Evolutionary conservation across 2,888 invertebrate species (phyloP), one percentile per base, ranked within the genome.

Genomic region (Ischnus inquisitorius): DNA sequence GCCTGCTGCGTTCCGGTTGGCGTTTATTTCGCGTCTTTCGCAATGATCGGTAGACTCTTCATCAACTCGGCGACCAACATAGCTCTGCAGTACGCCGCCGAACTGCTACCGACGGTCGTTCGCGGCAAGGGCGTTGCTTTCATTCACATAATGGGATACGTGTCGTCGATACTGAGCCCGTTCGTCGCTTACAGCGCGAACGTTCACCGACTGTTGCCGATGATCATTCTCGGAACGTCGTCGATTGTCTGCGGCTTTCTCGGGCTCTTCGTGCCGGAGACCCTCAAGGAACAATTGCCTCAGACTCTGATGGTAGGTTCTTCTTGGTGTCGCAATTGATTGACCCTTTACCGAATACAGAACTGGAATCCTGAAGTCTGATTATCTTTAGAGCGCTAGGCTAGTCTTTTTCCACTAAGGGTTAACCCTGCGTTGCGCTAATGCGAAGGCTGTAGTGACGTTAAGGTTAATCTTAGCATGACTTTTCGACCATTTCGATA

Each of bases 1-100:
- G 96, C 97, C 19, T 96, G 96, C 0, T 94, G 95, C 68, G 96
- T 96, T 0, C 97, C 97, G 5, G 92, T 95, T 71, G 97, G 96
- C 34, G 94, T 96, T 0, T 95, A 95, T 0, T 96, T 96, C 69
- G 97, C 97, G 0, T 94, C 96, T 0, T 93, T 97, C 71, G 97
- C 97, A 19, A 97, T 98, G 84, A 94, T 96, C 82, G 97, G 97
- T 1, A 94, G 97, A 8, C 97, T 97, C 87, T 96, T 97, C 79
- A 96, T 97, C 22, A 97, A 97, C 92, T 97, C 97, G 60, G 96
- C 97, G 0, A 97, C 97, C 93, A 97, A 97, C 93, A 97, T 97
- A 83, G 97, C 97, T 0, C 94, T 97, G 0, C 97, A 98, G 89
- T 98, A 97, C 93, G 97, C 97, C 0, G 97, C 97, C 0, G 98